Evolutionary conservation across 2,888 invertebrate species (phyloP), one percentile per base, ranked within the genome.

Genomic region (Drosophila crucigera): DNA sequence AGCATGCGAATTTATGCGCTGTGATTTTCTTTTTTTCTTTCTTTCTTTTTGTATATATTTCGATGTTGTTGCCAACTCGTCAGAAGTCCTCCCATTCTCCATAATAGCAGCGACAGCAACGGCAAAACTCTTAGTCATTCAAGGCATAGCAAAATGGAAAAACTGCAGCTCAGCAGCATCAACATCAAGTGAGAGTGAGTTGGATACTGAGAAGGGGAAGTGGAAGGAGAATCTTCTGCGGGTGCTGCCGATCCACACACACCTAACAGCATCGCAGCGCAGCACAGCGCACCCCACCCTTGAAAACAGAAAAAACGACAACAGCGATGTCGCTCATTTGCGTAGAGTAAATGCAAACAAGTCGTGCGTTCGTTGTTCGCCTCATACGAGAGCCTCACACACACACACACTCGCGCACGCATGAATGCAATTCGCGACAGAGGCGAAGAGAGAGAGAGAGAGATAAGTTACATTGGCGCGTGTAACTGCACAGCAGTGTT

Each of bases 271-370:
- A 71, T 43, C 41, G 14, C 22, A 55, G 49, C 64, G 14, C 30
- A 55, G 52, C 64, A 22, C 65, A 28, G 16, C 52, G 47, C 58
- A 60, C 76, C 63, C 79, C 64, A 79, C 81, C 77, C 73, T 77
- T 79, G 78, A 80, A 79, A 80, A 76, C 64, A 80, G 67, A 68
- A 70, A 70, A 71, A 79, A 68, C 78, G 68, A 76, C 66, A 73
- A 83, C 76, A 65, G 52, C 76, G 56, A 86, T 63, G 83, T 56
- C 84, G 89, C 89, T 89, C 84, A 89, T 85, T 85, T 85, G 85
- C 89, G 87, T 85, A 89, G 87, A 87, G 85, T 85, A 86, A 89
- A 86, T 82, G 84, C 84, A 85, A 84, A 83, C 84, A 89, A 78
- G 77, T 81, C 89, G 73, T 83, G 80, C 71, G 73, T 71, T 77